Evolutionary conservation across 2,888 invertebrate species (phyloP).

Genomic region (Drosophila anomalata): DNA sequence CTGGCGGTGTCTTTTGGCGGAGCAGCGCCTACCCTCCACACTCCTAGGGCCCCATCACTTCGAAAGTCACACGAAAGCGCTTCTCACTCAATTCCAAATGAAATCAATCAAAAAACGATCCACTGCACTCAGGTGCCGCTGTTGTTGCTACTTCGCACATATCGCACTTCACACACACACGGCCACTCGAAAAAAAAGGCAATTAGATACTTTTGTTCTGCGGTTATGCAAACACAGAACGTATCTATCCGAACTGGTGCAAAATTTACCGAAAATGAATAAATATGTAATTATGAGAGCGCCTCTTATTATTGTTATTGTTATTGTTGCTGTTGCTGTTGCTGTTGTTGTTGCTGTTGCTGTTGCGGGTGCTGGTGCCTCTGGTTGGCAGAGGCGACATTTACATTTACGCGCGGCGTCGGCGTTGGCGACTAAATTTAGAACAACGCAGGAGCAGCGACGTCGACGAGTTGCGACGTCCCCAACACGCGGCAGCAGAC

Average conservation of each 20-base stretch:
- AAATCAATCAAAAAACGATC: constrained; percentile 53
- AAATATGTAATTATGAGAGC: constrained; percentile 54
- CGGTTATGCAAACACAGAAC: constrained; percentile 65
- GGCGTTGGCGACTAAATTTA: constrained; percentile 69
- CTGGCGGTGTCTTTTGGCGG: constrained; percentile 3
- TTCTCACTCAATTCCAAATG: constrained; percentile 44
- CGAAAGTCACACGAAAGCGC: constrained; percentile 36
- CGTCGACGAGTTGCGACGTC: constrained; percentile 58
- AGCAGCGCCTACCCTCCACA: too few species aligned
- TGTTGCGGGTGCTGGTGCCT: constrained; percentile 1
- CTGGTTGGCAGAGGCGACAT: constrained; percentile 56
- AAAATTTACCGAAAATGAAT: constrained; percentile 63
- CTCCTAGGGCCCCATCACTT: background rate
- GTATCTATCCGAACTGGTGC: constrained; percentile 9
- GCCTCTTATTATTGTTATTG: constrained; percentile 4
- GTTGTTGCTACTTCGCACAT: constrained; percentile 51
- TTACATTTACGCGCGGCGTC: constrained; percentile 57
- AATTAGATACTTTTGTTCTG: constrained; percentile 33
- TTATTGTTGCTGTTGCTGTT: constrained; percentile 14
- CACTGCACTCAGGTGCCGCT: constrained; percentile 20
- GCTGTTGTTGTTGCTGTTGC: background rate
- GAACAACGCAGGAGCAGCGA: constrained; percentile 50
- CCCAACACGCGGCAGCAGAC: constrained; percentile 72
- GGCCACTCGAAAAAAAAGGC: constrained; percentile 6
- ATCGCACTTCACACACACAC: constrained; percentile 35